These are phyloP conservation scores for Plutella xylostella DNA, from an alignment of 2,888 invertebrate species.

Conservation along the genomic window DNA sequence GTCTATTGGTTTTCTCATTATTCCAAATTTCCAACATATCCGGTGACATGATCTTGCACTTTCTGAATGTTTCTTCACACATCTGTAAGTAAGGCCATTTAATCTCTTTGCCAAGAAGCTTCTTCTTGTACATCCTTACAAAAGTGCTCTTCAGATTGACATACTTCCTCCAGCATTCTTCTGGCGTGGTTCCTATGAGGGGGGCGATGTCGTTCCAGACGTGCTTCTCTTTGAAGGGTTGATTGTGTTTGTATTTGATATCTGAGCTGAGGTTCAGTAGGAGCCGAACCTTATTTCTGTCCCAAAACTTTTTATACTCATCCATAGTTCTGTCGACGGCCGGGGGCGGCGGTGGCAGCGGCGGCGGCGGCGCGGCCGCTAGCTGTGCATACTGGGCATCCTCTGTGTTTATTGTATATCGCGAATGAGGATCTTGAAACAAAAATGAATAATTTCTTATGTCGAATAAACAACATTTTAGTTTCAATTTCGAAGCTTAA, in stretches of 20 bases:
- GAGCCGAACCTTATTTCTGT: slow-evolving; percentile 42
- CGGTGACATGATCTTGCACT: slow-evolving; percentile 38
- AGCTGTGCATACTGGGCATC: too few relatives aligned
- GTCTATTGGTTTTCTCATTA: slow-evolving; percentile 39
- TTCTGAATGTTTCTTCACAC: slow-evolving; percentile 54
- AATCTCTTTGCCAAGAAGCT: slow-evolving; percentile 44
- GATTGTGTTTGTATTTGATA: slow-evolving; percentile 27
- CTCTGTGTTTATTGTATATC: slow-evolving; percentile 40
- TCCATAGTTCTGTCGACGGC: too few relatives aligned
- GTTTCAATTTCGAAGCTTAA: too few relatives aligned
- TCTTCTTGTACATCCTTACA: slow-evolving; percentile 51
- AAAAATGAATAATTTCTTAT: too few relatives aligned
- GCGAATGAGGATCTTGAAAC: too few relatives aligned
- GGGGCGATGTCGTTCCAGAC: slow-evolving; percentile 42
- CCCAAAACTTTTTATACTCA: too few relatives aligned
- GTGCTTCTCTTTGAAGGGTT: slow-evolving; percentile 12
- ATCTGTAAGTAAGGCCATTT: slow-evolving; percentile 53
- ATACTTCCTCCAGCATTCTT: slow-evolving; percentile 51
- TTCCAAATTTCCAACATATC: slow-evolving; percentile 50
- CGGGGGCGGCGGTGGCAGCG: too few relatives aligned
- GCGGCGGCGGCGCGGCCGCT: too few relatives aligned
- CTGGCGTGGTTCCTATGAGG: slow-evolving; percentile 36
- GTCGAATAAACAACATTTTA: too few relatives aligned
- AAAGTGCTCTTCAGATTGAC: slow-evolving; percentile 49
- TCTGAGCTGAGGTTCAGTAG: slow-evolving; percentile 46